These are phyloP conservation scores for Alexandromys fortis DNA, from an alignment of 2,113 vertebrate species.

Conservation along the genomic window DNA sequence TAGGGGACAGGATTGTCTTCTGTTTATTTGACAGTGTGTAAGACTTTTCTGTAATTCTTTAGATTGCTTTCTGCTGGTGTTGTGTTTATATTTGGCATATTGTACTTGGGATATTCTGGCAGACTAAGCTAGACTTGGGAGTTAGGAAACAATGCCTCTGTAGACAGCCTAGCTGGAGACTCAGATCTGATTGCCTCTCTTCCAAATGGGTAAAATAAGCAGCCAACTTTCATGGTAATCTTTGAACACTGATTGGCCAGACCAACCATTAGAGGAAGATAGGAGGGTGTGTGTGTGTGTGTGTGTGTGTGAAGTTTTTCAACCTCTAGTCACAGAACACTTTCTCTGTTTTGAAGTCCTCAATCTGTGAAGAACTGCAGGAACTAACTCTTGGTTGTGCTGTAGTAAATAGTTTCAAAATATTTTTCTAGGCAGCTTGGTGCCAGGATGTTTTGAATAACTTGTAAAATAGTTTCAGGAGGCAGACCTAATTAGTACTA, in stretches of 20 bases:
- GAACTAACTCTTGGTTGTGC: neutral
- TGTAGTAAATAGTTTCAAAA: slow-evolving; percentile 58
- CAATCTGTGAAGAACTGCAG: neutral
- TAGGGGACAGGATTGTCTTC: neutral
- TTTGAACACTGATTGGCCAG: neutral
- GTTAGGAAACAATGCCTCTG: neutral
- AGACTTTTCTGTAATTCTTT: neutral
- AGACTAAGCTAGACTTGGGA: neutral
- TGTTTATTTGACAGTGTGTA: neutral
- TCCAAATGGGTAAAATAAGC: neutral
- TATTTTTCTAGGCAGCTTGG: slow-evolving; percentile 57
- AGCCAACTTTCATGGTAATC: neutral
- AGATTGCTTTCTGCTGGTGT: neutral
- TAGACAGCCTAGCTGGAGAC: neutral
- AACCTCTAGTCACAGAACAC: neutral
- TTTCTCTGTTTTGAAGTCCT: neutral
- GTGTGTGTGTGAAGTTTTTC: neutral
- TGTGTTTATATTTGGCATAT: neutral
- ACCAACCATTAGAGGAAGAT: neutral
- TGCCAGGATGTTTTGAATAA: slow-evolving; percentile 54
- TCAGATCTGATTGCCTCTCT: neutral
- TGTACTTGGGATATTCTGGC: neutral
- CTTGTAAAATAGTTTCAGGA: slow-evolving; percentile 71
- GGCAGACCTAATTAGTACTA: slow-evolving; percentile 62
- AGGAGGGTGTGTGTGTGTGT: neutral